Evolutionary conservation across 2,113 vertebrate genomes (phyloP).

Genomic region (Grus americana): DNA sequence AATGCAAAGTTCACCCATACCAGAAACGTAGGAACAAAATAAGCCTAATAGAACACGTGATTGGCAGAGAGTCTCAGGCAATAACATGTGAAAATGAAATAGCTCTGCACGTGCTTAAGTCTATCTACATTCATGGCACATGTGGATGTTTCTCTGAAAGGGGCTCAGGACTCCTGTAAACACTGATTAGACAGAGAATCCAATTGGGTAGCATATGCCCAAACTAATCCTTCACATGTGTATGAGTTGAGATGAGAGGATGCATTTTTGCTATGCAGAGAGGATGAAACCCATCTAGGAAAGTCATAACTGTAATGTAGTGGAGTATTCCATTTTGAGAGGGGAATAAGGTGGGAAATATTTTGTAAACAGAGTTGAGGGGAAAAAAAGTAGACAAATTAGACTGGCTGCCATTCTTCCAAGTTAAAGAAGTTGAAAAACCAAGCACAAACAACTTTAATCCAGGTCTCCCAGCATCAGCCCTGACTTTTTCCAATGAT

Average conservation of each 20-base stretch:
- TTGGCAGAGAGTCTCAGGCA: not conserved
- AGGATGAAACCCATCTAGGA: not conserved
- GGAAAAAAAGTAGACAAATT: not conserved
- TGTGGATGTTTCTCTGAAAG: not conserved
- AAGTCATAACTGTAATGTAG: not conserved
- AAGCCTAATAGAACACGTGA: not conserved
- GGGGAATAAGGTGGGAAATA: not conserved
- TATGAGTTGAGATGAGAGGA: not conserved
- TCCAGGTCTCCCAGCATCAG: not conserved
- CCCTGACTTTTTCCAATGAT: not conserved
- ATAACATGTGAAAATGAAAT: not conserved
- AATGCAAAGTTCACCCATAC: not conserved
- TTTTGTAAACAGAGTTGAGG: not conserved
- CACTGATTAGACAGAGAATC: not conserved
- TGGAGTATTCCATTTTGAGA: not conserved
- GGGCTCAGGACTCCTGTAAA: not conserved
- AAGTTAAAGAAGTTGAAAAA: not conserved
- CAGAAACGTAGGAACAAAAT: not conserved
- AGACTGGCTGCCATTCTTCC: not conserved
- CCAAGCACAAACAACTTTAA: not conserved
- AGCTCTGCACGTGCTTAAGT: not conserved
- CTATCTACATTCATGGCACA: not conserved
- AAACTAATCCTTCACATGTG: not conserved
- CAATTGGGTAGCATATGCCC: not conserved
- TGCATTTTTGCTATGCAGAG: not conserved